These are phyloP conservation scores for Caenorhabditis elegans DNA, from an alignment of 1,140 invertebrate genomes.

Conservation along the genomic window WBcel235 BX284605.5:13454501-13455000, in stretches of 20 bases:
- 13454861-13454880: neutral
- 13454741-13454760: neutral
- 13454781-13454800: neutral
- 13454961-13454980: no score
- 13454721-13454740: neutral
- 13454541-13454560: neutral
- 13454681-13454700: neutral
- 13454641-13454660: neutral
- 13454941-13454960: no score
- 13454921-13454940: neutral
- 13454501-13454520: neutral
- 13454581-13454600: neutral
- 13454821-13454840: neutral
- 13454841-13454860: neutral
- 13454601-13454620: neutral
- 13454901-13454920: neutral
- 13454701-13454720: neutral
- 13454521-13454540: neutral
- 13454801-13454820: neutral
- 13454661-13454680: neutral
- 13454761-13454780: neutral
- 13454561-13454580: neutral
- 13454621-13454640: neutral
- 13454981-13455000: neutral
- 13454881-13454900: neutral